phyloP scores from a whole-genome alignment of 2,797 vertebrate genomes.

The Heterohyrax brucei region DNA sequence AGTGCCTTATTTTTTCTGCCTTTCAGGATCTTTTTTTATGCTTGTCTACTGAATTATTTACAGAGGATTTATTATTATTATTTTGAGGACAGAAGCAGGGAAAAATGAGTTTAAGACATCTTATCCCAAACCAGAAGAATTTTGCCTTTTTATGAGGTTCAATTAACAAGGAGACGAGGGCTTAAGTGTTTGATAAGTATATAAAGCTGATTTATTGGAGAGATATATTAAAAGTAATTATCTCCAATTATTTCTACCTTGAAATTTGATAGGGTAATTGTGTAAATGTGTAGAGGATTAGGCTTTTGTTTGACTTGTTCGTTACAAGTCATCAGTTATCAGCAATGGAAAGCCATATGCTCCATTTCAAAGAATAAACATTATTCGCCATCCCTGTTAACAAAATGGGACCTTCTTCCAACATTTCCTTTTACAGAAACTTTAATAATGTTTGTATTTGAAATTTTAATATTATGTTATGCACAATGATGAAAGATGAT shows the following conservation, averaged over 20 bases:
- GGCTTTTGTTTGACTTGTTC: constrained; percentile 56
- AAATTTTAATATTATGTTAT: constrained; percentile 55
- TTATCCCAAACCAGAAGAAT: not conserved
- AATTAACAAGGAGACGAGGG: not conserved
- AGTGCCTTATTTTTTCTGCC: not conserved
- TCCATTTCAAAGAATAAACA: constrained; percentile 35
- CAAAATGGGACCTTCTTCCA: not conserved
- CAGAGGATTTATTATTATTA: not conserved
- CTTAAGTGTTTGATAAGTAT: not conserved
- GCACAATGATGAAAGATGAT: not conserved
- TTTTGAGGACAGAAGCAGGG: not conserved
- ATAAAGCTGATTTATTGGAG: constrained; percentile 36
- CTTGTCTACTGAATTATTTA: not conserved
- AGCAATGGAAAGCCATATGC: not conserved
- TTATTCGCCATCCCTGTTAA: not conserved
- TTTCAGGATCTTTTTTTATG: not conserved
- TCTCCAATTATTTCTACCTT: not conserved
- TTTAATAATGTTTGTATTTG: constrained; percentile 55
- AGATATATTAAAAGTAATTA: constrained; percentile 51
- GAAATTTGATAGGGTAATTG: not conserved
- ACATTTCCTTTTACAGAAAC: not conserved
- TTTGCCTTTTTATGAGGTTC: constrained; percentile 24
- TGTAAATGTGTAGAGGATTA: constrained; percentile 23
- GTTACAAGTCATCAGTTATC: constrained; percentile 27
- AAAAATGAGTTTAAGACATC: not conserved